phyloP scores from a whole-genome alignment of 2,113 vertebrate species.

The Tragelaphus imberbis region DNA sequence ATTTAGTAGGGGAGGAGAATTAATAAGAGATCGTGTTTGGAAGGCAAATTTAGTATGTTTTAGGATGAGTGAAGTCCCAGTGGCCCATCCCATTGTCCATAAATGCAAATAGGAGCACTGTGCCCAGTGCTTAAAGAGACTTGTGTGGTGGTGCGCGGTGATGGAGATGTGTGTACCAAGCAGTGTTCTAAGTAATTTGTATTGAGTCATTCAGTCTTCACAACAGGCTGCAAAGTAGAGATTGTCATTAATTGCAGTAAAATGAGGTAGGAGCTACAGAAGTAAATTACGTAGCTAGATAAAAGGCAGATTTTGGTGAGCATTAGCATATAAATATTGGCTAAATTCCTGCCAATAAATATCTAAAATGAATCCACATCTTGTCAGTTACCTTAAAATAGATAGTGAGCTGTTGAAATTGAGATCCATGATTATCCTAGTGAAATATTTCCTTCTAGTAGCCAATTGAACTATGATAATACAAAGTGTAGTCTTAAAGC shows the following conservation, averaged over 20 bases:
- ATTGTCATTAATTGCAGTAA: not conserved
- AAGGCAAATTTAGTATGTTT: not conserved
- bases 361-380: not conserved
- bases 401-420: not conserved
- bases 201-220: not conserved
- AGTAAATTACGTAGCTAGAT: not conserved
- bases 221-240: not conserved
- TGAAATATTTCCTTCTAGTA: not conserved
- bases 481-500: not conserved
- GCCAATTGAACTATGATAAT: not conserved
- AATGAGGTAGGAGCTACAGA: not conserved
- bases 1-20: not conserved
- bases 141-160: fast-evolving
- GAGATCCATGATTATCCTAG: not conserved
- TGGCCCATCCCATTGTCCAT: not conserved
- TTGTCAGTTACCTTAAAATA: not conserved
- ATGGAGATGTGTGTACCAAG: not conserved
- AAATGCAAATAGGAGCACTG: not conserved
- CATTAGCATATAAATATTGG: not conserved
- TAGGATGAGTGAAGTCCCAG: not conserved
- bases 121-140: not conserved
- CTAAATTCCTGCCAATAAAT: not conserved
- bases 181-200: not conserved
- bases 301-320: not conserved
- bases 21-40: not conserved